Evolutionary conservation across 37 sponge, comb jelly and placozoan species (phyloP).

Genomic region (Chondrilla cf. caribensis): DNA sequence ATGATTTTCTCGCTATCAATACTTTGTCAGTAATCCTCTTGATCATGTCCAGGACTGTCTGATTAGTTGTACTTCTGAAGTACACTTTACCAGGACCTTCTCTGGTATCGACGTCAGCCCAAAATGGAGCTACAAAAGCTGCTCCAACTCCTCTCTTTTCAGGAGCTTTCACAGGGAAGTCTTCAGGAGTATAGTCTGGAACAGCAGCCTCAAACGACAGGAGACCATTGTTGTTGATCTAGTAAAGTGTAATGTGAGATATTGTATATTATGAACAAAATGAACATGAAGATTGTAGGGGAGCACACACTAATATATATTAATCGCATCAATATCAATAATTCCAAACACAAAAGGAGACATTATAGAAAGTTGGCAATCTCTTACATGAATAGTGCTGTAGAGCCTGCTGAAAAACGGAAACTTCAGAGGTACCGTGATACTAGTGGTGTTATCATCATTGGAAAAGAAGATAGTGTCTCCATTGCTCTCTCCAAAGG

Average conservation of each 20-base stretch:
- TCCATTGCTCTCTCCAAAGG: not conserved
- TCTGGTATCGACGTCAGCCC: slow-evolving; percentile 25
- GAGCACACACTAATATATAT: too few relatives aligned
- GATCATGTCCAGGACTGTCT: not conserved
- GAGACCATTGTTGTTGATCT: slow-evolving; percentile 24
- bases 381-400: not conserved
- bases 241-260: not conserved
- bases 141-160: not conserved
- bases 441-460: slow-evolving; percentile 20
- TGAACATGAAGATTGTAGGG: too few relatives aligned
- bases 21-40: not conserved
- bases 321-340: too few relatives aligned
- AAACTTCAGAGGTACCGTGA: not conserved
- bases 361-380: not conserved
- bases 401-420: slow-evolving; percentile 1
- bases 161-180: not conserved
- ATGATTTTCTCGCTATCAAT: not conserved
- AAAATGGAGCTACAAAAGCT: slow-evolving; percentile 23
- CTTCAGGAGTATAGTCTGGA: not conserved
- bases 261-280: too few relatives aligned
- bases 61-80: slow-evolving; percentile 3
- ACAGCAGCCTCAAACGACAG: slow-evolving; percentile 18
- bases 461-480: not conserved
- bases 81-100: not conserved
- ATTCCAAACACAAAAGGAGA: too few relatives aligned